These are phyloP conservation scores for Nibea albiflora DNA, from an alignment of 2,113 vertebrate species.

Conservation along the genomic window DNA sequence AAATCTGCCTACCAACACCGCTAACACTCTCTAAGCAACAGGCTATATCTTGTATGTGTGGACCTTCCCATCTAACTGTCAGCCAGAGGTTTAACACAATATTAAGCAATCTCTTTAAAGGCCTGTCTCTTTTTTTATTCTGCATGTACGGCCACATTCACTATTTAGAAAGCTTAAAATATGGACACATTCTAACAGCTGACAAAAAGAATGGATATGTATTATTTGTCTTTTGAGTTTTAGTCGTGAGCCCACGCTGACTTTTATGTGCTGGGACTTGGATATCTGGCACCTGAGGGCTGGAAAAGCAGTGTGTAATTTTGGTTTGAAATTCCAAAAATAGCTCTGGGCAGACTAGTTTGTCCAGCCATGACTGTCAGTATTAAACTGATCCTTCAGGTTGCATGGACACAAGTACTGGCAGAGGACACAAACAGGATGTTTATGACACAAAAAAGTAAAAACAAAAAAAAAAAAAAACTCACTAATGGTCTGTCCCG, in stretches of 20 bases:
- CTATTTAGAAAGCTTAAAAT: neutral
- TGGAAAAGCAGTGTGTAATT: constrained; percentile 17
- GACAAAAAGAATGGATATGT: neutral
- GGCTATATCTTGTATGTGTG: too few relatives aligned
- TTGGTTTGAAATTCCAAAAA: constrained; percentile 20
- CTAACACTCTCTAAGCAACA: neutral
- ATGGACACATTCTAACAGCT: too few relatives aligned
- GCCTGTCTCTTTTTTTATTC: neutral
- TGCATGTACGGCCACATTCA: neutral
- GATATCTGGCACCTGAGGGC: neutral
- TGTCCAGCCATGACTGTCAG: neutral
- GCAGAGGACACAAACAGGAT: neutral
- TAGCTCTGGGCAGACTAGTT: neutral
- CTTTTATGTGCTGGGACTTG: neutral
- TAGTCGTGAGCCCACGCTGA: neutral
- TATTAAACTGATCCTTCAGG: neutral
- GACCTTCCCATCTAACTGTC: neutral
- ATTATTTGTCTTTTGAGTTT: neutral
- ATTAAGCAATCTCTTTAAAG: neutral
- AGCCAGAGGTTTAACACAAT: neutral
- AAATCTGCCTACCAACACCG: neutral
- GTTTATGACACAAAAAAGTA: neutral
- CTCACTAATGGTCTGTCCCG: constrained; percentile 90
- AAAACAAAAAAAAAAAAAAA: neutral
- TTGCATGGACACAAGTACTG: neutral